Percentiles rank a stretch among this genome's conserved stretches.
Conservation (phyloP, 2,797 vertebrate genomes). For the Pelobates cultripes region DNA sequence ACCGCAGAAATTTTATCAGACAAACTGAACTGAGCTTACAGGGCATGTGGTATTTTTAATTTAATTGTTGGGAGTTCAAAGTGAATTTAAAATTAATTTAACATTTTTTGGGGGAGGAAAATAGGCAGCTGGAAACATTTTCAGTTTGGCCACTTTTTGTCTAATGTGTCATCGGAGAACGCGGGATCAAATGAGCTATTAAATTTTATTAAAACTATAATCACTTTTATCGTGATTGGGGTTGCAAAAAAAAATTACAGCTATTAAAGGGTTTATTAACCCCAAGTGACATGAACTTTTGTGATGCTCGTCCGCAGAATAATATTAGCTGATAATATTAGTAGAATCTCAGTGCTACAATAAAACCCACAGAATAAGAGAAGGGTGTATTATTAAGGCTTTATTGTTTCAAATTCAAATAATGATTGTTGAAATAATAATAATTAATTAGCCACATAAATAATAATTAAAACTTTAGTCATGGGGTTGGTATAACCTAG, state of each 20-base stretch:
- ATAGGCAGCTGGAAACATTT: no score
- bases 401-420: neutral
- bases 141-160: neutral
- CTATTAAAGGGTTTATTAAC: constrained; percentile 76
- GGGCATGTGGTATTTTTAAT: no score
- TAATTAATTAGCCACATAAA: neutral
- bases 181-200: constrained; percentile 78
- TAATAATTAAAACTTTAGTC: no score
- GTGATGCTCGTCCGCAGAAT: constrained; percentile 60
- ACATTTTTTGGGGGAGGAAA: no score
- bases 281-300: constrained; percentile 66
- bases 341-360: constrained; percentile 51
- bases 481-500: no score
- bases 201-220: constrained; percentile 79
- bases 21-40: no score
- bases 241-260: constrained; percentile 66
- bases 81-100: no score
- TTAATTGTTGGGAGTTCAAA: no score
- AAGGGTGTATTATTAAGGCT: neutral
- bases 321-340: constrained; percentile 57
- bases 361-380: constrained; percentile 49
- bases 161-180: constrained; percentile 71
- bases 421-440: neutral
- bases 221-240: constrained; percentile 76
- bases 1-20: no score